Evolutionary conservation across 2,113 vertebrate species (phyloP).

Genomic region (Ailurus styani): DNA sequence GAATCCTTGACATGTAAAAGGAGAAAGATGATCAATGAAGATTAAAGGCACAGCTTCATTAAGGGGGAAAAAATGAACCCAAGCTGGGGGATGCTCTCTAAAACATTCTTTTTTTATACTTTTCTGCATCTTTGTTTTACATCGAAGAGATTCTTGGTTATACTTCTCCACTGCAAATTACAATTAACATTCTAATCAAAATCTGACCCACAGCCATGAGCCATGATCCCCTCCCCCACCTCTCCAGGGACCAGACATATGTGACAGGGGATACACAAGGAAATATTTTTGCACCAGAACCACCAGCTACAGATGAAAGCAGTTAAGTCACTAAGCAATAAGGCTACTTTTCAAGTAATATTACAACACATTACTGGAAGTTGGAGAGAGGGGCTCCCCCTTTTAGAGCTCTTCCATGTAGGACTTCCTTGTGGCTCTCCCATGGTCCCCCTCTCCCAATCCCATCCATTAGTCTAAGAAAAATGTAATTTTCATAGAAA

Average conservation of each 20-base stretch:
- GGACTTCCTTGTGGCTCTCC: neutral
- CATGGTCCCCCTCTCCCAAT: neutral
- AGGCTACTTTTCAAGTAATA: constrained; percentile 18
- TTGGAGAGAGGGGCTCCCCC: neutral
- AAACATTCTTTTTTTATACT: neutral
- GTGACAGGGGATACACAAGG: neutral
- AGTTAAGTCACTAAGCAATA: neutral
- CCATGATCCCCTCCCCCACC: neutral
- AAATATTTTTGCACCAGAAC: neutral
- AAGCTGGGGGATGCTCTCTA: neutral
- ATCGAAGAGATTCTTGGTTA: constrained; percentile 2
- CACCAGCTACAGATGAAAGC: constrained; percentile 37
- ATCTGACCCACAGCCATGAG: constrained; percentile 23
- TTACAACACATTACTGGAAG: neutral
- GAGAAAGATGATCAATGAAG: neutral
- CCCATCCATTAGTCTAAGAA: neutral
- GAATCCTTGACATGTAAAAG: neutral
- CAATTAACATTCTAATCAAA: constrained; percentile 27
- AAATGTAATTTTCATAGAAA: neutral
- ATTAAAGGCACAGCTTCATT: neutral
- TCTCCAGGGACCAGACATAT: neutral
- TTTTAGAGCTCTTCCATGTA: neutral
- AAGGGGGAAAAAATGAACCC: neutral
- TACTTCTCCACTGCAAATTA: neutral
- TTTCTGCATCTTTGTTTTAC: neutral